Conservation (phyloP, 2,797 vertebrate species). For the Taenioides sp. region DNA sequence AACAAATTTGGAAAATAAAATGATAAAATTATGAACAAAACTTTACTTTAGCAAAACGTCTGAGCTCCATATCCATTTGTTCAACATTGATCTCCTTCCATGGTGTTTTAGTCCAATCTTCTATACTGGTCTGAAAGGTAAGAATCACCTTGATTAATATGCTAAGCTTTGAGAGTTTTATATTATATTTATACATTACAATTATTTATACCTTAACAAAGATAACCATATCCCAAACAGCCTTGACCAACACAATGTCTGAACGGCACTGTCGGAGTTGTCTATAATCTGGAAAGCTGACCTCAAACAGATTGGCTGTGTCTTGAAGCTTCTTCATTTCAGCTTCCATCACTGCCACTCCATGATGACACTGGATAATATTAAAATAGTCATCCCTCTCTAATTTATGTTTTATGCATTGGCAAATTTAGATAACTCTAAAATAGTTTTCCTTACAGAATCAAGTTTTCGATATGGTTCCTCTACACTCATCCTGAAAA, state of each 20-base stretch:
- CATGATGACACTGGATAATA: slow-evolving; percentile 66
- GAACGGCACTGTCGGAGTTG: slow-evolving; percentile 78
- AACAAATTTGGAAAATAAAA: background rate
- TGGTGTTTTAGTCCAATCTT: slow-evolving; percentile 86
- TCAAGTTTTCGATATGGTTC: slow-evolving; percentile 77
- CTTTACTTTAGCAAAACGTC: slow-evolving; percentile 84
- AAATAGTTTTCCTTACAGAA: slow-evolving; percentile 59
- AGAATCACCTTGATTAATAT: background rate
- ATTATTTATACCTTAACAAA: slow-evolving; percentile 75
- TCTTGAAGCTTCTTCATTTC: slow-evolving; percentile 80
- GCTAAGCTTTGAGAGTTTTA: background rate
- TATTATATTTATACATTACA: background rate
- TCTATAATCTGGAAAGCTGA: slow-evolving; percentile 81
- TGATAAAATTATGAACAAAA: background rate
- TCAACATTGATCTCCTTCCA: slow-evolving; percentile 90
- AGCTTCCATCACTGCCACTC: slow-evolving; percentile 68
- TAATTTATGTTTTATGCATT: background rate
- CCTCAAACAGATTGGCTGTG: slow-evolving; percentile 81
- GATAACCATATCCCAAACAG: slow-evolving; percentile 80
- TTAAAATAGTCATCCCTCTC: slow-evolving; percentile 16
- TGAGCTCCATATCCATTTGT: slow-evolving; percentile 87
- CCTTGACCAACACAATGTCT: slow-evolving; percentile 79
- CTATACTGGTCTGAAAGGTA: slow-evolving; percentile 77
- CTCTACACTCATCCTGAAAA: slow-evolving; percentile 73
- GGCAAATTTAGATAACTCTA: background rate